These are phyloP conservation scores for Pantherophis vulpinus DNA, from an alignment of 2,797 vertebrate genomes.

Conservation along the genomic window DNA sequence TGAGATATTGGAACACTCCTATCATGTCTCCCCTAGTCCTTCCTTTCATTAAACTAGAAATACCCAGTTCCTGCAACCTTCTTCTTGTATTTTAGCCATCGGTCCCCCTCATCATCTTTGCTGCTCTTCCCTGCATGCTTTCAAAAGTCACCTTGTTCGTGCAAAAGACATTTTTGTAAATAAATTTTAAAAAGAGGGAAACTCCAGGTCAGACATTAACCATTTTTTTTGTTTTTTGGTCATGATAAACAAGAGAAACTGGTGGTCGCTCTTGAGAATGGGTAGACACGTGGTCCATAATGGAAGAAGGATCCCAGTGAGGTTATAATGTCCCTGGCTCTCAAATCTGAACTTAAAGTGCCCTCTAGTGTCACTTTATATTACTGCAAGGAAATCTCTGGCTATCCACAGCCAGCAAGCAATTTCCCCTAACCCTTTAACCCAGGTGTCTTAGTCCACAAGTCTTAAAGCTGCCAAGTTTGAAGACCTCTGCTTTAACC, in stretches of 20 bases:
- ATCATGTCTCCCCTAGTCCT: rapidly evolving
- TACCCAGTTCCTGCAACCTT: no score
- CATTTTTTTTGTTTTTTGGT: background rate
- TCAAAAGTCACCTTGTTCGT: background rate
- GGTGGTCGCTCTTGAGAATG: no score
- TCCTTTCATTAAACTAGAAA: background rate
- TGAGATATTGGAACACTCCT: rapidly evolving
- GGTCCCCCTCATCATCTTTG: no score
- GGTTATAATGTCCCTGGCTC: background rate
- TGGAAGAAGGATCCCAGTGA: background rate
- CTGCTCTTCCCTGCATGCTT: no score
- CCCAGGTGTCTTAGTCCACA: no score
- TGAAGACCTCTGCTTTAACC: no score
- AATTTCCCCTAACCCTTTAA: background rate
- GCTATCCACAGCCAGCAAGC: background rate
- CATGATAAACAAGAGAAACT: background rate
- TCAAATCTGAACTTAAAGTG: background rate
- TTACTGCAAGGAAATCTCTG: background rate
- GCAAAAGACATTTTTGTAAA: no score
- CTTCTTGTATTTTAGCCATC: background rate
- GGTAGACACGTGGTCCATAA: no score
- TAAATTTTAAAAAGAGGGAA: no score
- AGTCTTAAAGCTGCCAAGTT: no score
- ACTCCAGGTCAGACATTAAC: background rate
- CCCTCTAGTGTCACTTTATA: background rate